Conservation (phyloP, 2,797 vertebrate genomes). For the Hoplostethus mediterraneus region DNA sequence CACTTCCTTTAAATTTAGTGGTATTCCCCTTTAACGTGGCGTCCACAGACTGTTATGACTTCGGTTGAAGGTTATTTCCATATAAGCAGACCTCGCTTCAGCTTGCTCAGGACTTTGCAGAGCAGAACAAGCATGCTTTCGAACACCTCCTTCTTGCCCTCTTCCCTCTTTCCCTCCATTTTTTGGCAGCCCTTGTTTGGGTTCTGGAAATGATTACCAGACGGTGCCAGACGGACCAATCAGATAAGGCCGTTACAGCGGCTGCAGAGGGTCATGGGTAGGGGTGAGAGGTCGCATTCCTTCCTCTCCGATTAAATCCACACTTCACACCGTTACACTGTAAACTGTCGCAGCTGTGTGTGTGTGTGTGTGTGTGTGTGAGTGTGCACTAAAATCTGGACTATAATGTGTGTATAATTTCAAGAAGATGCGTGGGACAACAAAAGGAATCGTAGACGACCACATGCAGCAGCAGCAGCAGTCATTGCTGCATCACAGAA, state of each 20-base stretch:
- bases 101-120: slow-evolving; percentile 17
- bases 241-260: slow-evolving; percentile 75
- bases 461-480: slow-evolving; percentile 1
- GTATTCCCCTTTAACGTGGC: too few relatives aligned
- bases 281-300: slow-evolving; percentile 80
- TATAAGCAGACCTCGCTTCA: slow-evolving; percentile 7
- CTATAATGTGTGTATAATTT: slow-evolving; percentile 18
- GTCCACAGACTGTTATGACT: too few relatives aligned
- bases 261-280: slow-evolving; percentile 69
- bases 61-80: not conserved
- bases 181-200: slow-evolving; percentile 43
- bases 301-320: slow-evolving; percentile 70
- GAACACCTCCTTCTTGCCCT: not conserved
- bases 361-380: slow-evolving; percentile 16
- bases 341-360: slow-evolving; percentile 73
- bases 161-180: not conserved
- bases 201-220: slow-evolving; percentile 79
- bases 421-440: slow-evolving; percentile 44
- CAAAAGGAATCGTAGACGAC: slow-evolving; percentile 28
- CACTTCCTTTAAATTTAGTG: too few relatives aligned
- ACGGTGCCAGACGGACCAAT: slow-evolving; percentile 75
- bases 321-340: slow-evolving; percentile 72
- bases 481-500: slow-evolving; percentile 6
- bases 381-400: slow-evolving; percentile 10
- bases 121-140: not conserved